A percentile compares a stretch with the other conserved stretches of the same genome.
phyloP scores from a whole-genome alignment of 2,888 invertebrate species.

The Ormyrus rosae region DNA sequence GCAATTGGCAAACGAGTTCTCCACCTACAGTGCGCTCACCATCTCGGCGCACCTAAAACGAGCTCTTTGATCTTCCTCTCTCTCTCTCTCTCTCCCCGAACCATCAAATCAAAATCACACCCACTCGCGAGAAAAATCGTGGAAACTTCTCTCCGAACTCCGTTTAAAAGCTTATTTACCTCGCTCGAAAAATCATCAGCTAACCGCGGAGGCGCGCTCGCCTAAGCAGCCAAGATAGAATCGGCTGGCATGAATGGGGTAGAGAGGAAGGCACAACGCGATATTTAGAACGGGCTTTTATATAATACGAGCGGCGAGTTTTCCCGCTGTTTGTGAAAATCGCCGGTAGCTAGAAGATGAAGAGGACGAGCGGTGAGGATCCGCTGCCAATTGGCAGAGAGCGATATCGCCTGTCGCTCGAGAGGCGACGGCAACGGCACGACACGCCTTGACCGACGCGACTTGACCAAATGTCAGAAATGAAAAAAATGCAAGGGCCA shows the following conservation, averaged over 20 bases:
- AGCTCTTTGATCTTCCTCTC: conserved; percentile 38
- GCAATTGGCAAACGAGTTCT: not conserved
- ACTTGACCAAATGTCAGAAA: conserved; percentile 34
- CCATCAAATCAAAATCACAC: conserved; percentile 23
- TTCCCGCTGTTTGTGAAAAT: conserved; percentile 37
- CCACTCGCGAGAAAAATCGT: not conserved
- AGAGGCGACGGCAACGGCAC: not conserved
- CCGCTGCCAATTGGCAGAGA: conserved; percentile 53
- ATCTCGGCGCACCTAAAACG: not conserved
- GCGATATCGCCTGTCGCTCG: not conserved
- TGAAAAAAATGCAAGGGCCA: conserved; percentile 38
- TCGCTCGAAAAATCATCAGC: conserved; percentile 2
- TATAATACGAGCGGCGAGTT: conserved; percentile 31
- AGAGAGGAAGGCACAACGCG: not conserved
- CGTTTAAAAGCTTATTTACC: conserved; percentile 41
- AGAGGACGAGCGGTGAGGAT: not conserved
- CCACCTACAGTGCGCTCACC: not conserved
- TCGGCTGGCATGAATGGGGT: conserved; percentile 25
- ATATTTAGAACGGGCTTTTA: conserved; percentile 31
- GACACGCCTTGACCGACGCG: conserved; percentile 48
- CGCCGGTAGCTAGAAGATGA: not conserved
- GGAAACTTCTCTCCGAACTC: conserved; percentile 12
- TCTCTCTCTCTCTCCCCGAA: not conserved
- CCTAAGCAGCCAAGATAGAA: conserved; percentile 28
- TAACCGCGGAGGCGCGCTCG: not conserved